Percentiles rank a stretch among this genome's conserved stretches.
Evolutionary conservation across 2,888 invertebrate species (phyloP).

Genomic region (Sarcophaga carnaria): DNA sequence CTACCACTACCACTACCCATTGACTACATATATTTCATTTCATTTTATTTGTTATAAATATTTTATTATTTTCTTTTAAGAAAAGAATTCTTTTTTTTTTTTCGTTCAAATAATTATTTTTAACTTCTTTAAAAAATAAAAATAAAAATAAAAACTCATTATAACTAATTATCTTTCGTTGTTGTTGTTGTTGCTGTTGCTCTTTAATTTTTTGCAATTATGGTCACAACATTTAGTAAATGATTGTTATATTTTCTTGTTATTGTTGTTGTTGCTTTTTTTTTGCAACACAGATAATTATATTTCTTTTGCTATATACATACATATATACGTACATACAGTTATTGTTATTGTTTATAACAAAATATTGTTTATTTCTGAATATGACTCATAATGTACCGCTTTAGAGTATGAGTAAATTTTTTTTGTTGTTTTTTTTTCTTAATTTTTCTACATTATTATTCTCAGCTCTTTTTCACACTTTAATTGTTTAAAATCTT

Average conservation of each 20-base stretch:
- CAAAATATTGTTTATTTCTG: background rate
- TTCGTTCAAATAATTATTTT: too few relatives aligned
- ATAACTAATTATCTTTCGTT: slow-evolving; percentile 48
- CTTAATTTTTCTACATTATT: too few relatives aligned
- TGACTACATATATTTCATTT: background rate
- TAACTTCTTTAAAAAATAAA: too few relatives aligned
- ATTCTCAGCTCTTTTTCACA: too few relatives aligned
- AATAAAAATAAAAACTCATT: slow-evolving; percentile 3
- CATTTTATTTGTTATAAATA: background rate
- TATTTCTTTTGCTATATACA: background rate
- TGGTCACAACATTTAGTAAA: background rate
- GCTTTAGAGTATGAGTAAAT: slow-evolving; percentile 37
- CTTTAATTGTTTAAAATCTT: too few relatives aligned
- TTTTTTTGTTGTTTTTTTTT: background rate
- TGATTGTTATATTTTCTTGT: background rate
- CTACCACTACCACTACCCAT: too few relatives aligned
- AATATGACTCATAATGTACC: slow-evolving; percentile 50
- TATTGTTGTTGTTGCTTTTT: background rate
- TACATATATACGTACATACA: too few relatives aligned
- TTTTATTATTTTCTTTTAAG: background rate
- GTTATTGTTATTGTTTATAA: background rate
- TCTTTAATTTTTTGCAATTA: too few relatives aligned
- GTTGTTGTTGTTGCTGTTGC: background rate
- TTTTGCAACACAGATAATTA: slow-evolving; percentile 36
- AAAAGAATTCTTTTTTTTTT: too few relatives aligned